A percentile compares a stretch with the other conserved stretches of the same genome.
Evolutionary conservation across 1,140 invertebrate genomes (phyloP).

Genomic region (Artemia franciscana): DNA sequence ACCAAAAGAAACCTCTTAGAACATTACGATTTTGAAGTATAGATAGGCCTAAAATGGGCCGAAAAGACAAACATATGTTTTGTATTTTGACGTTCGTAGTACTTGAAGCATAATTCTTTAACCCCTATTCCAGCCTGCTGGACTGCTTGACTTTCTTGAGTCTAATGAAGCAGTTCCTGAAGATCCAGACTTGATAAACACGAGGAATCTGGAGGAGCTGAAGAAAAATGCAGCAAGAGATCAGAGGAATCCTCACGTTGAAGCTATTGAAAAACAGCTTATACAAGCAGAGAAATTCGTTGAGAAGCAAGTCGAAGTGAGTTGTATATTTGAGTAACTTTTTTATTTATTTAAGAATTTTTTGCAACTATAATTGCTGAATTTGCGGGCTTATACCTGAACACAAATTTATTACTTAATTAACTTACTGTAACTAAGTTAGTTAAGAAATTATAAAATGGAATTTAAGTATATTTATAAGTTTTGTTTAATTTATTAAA

Average conservation of each 20-base stretch:
- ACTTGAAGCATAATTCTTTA: too few relatives aligned
- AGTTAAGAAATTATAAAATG: too few relatives aligned
- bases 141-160: conserved; percentile 71
- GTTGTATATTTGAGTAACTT: conserved; percentile 4
- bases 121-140: conserved; percentile 46
- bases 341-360: not conserved
- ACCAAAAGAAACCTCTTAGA: too few relatives aligned
- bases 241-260: conserved; percentile 23
- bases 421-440: too few relatives aligned
- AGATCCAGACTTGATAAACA: conserved; percentile 39
- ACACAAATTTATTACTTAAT: too few relatives aligned
- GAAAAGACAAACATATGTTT: too few relatives aligned
- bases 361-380: conserved; percentile 4
- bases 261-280: conserved; percentile 40
- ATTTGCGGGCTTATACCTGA: too few relatives aligned
- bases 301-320: conserved; percentile 46
- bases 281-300: conserved; percentile 30
- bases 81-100: too few relatives aligned
- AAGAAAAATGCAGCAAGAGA: conserved; percentile 25
- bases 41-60: too few relatives aligned
- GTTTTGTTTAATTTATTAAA: too few relatives aligned
- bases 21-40: too few relatives aligned
- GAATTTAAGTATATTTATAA: too few relatives aligned
- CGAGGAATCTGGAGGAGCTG: conserved; percentile 51
- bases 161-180: conserved; percentile 59